Evolutionary conservation across 2,113 vertebrate species (phyloP), one percentile per base, ranked within the genome.

Genomic region (Psittacula cyanocephala): DNA sequence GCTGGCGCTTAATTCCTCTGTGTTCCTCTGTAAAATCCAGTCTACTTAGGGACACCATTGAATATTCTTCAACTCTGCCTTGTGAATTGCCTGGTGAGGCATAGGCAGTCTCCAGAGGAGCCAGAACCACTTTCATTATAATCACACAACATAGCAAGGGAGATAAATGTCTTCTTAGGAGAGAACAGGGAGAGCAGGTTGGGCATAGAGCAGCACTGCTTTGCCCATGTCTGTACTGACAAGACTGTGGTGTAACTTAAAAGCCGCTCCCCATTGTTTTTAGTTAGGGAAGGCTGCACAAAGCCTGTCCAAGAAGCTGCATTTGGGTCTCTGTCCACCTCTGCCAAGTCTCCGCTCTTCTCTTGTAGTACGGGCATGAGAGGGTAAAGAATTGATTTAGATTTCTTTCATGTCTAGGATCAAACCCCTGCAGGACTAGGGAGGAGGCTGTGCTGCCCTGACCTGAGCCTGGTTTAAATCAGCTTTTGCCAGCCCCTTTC

Each of bases 311-410:
- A 65, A 55, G 4, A 17, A 94, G 18, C 33, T 85, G 57, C 39
- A 19, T 77, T 41, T 59, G 67, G 24, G 37, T 63, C 24, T 67
- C 70, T 46, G 17, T 11, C 82, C 55, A 41, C 29, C 52, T 91
- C 70, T 89, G 75, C 22, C 29, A n/a, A 49, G 29, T 55, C 49
- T 82, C 43, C 78, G 71, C 50, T 80, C 43, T 59, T 77, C 47
- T 27, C 64, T 37, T 29, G 28, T 44, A 24, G 47, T 15, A 53
- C 1, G 3, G 41, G 44, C 18, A 35, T 0, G 0, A 35, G 64
- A 91, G 29, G 11, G 9, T 70, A 50, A 67, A 53, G 27, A 92
- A 67, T 17, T 47, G 25, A 14, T 57, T 57, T 25, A 39, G 17
- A 80, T 29, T 90, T 88, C 72, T 87, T 71, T 29, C 18, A 14